Base-by-base conservation (phyloP, 2,797 vertebrate species). In the Pipistrellus nathusii region DNA sequence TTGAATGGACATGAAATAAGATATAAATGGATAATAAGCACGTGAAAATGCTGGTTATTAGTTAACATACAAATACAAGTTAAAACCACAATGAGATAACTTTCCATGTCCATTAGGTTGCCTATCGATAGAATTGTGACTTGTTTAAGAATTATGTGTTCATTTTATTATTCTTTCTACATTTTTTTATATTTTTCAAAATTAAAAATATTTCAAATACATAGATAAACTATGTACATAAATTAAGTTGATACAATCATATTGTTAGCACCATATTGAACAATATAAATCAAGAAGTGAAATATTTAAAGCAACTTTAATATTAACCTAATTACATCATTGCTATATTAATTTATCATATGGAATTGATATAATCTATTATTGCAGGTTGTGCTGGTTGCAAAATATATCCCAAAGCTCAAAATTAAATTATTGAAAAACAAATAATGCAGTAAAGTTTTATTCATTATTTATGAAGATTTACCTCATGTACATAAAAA, bases 181-280 rank as follows among this genome's bases (percentile, higher is more conserved):
- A 32, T 23, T 78, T 25, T 30, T 55, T 73, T 5, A 80, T 46
- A 30, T 38, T 80, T 75, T 90, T 73, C 57, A 66, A 80, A 78
- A 69, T 78, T 20, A 75, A 81, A 88, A 77, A 20, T 25, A n/a
- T 48, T 85, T 88, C 35, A 87, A 84, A 53, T 68, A 44, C 73
- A 30, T 59, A 35, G 11, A 77, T 32, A 38, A 88, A 55, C 2
- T 25, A 68, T 8, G 15, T 21, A 69, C 25, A 25, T 59, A 87
- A 15, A 68, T 86, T 88, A 92, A 81, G 30, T 35, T 17, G 13
- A 44, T 64, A 57, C 3, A 84, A 48, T 25, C 2, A 87, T 12
- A 85, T 80, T 25, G 25, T 71, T 72, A 76, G 30, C 0, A 59
- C 14, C 57, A 23, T 69, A 69, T 83, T 73, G 80, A 81, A 75